Percentiles rank a stretch among this genome's conserved stretches.
These are phyloP conservation scores for Schizaphis graminum DNA, from an alignment of 2,888 invertebrate species.

Conservation along the genomic window DNA sequence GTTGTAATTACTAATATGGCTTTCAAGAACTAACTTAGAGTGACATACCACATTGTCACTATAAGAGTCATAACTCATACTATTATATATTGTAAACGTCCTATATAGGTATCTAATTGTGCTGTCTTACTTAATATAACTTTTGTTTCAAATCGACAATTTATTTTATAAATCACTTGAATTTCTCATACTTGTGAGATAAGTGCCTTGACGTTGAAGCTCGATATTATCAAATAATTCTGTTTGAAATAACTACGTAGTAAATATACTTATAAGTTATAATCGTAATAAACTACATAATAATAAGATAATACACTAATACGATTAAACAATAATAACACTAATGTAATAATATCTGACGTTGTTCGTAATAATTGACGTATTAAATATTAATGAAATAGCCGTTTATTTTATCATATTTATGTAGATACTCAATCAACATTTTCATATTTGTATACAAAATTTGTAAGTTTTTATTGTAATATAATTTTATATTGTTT, in stretches of 20 bases:
- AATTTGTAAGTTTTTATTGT: not conserved
- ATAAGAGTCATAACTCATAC: not conserved
- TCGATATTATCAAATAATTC: not conserved
- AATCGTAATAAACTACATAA: not conserved
- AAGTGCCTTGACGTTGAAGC: not conserved
- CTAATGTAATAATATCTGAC: not conserved
- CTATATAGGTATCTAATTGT: not conserved
- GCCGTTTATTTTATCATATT: not conserved
- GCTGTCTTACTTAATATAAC: not conserved
- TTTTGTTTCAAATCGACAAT: not conserved
- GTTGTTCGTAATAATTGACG: not conserved
- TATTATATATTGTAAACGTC: not conserved
- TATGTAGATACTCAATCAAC: not conserved
- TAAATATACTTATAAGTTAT: not conserved
- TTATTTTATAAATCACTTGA: not conserved
- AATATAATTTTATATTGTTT: not conserved
- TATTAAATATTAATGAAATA: not conserved
- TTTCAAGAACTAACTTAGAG: not conserved
- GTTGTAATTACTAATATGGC: not conserved
- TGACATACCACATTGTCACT: not conserved
- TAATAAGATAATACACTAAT: not conserved
- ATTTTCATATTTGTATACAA: not conserved
- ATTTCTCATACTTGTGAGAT: not conserved
- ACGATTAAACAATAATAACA: not conserved
- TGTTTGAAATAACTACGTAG: not conserved